These are phyloP conservation scores for Onychomys arenicola DNA, from an alignment of 2,797 vertebrate species.

Conservation along the genomic window DNA sequence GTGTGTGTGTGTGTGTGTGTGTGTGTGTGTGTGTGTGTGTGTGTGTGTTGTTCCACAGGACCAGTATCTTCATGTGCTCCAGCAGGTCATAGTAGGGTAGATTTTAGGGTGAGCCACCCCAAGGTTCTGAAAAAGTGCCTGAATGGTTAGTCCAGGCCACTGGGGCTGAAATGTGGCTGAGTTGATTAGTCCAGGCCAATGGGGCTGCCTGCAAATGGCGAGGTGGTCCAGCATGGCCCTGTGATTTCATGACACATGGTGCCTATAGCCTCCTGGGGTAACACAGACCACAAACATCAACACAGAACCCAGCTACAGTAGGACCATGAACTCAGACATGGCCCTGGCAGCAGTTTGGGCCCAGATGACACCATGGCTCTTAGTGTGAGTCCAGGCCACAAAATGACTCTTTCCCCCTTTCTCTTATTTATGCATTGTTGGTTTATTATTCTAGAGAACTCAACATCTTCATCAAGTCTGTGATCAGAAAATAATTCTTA, in stretches of 20 bases:
- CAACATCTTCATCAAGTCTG: neutral
- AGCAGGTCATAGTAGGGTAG: neutral
- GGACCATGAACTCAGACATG: neutral
- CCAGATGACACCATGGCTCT: neutral
- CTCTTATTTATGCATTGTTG: neutral
- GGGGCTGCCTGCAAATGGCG: neutral
- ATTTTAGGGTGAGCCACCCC: neutral
- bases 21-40: too few species aligned
- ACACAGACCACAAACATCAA: neutral
- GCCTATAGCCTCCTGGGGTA: neutral
- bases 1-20: too few species aligned
- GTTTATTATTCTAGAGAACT: neutral
- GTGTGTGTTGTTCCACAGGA: neutral
- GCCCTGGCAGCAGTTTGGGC: neutral
- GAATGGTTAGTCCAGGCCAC: neutral
- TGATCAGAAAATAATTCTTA: conserved; percentile 15
- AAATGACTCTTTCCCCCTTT: neutral
- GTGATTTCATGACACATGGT: neutral
- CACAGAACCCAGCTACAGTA: neutral
- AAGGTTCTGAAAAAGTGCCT: neutral
- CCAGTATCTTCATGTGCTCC: neutral
- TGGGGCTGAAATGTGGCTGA: neutral
- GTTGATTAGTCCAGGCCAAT: neutral
- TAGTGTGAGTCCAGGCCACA: neutral
- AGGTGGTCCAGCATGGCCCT: neutral